These are phyloP conservation scores for Urocitellus parryii DNA, from an alignment of 2,113 vertebrate species.

Conservation along the genomic window DNA sequence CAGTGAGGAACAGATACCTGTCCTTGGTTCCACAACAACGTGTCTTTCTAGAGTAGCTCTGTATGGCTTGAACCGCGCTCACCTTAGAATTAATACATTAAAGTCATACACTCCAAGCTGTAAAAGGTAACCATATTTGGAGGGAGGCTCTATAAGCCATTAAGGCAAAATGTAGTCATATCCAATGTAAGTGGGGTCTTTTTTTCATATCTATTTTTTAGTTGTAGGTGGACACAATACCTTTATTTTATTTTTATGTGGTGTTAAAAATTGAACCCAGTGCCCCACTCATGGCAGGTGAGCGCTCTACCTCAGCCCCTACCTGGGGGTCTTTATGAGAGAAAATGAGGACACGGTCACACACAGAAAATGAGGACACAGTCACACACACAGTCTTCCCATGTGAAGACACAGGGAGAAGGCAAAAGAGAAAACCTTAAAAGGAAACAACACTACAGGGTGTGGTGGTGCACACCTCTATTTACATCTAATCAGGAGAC, in stretches of 20 bases:
- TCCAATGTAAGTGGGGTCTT: neutral
- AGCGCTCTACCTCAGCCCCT: no score
- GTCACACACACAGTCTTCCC: neutral
- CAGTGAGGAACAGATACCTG: neutral
- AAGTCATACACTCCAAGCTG: neutral
- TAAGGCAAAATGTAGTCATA: neutral
- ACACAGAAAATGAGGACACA: neutral
- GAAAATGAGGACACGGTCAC: neutral
- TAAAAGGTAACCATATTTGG: neutral
- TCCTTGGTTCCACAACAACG: neutral
- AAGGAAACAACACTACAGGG: neutral
- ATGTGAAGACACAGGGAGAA: neutral
- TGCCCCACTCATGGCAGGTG: no score
- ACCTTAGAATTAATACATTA: neutral
- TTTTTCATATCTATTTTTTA: no score
- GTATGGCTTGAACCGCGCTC: neutral
- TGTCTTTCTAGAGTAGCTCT: neutral
- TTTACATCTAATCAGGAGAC: neutral
- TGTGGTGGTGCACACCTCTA: neutral
- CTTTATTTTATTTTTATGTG: no score
- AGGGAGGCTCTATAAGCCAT: neutral
- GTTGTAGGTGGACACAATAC: no score
- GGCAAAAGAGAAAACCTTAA: neutral
- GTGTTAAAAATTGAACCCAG: no score
- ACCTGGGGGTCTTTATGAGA: neutral